A percentile compares a stretch with the other conserved stretches of the same genome.
phyloP scores from a whole-genome alignment of 1,140 invertebrate genomes.

The Galleria mellonella region DNA sequence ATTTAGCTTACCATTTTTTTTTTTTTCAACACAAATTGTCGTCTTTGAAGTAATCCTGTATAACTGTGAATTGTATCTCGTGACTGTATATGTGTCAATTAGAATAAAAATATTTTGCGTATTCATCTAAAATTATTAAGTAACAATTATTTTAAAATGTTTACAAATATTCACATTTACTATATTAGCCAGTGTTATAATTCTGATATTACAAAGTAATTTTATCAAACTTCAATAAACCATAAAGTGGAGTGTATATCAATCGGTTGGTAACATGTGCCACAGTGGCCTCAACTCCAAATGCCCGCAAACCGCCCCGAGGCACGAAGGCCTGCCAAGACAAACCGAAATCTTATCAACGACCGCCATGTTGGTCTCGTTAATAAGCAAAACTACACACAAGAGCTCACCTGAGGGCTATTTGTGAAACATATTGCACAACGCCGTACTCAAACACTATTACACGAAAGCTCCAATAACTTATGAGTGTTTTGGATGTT shows the following conservation, averaged over 20 bases:
- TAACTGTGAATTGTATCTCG: no score
- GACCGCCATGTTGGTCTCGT: slow-evolving; percentile 58
- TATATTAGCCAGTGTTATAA: no score
- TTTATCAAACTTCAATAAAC: neutral
- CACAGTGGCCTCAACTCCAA: slow-evolving; percentile 48
- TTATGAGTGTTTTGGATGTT: slow-evolving; percentile 20
- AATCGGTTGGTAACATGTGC: slow-evolving; percentile 1
- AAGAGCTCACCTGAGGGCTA: slow-evolving; percentile 63
- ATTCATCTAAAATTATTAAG: no score
- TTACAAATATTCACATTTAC: no score
- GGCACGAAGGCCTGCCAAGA: slow-evolving; percentile 66
- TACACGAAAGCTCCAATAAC: slow-evolving; percentile 27
- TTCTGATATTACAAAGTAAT: no score
- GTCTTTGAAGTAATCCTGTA: no score
- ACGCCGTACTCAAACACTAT: slow-evolving; percentile 48
- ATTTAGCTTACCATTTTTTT: no score
- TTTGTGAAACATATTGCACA: slow-evolving; percentile 52
- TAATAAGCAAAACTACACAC: slow-evolving; percentile 70
- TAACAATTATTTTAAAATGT: no score
- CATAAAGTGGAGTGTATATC: slow-evolving; percentile 35
- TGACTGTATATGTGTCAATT: no score
- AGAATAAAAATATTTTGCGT: no score
- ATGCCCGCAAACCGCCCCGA: slow-evolving; percentile 55
- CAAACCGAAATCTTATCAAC: slow-evolving; percentile 70
- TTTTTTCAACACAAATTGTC: no score